Evolutionary conservation across 1,140 invertebrate species (phyloP), one percentile per base, ranked within the genome.

Genomic region (Panonychus citri): DNA sequence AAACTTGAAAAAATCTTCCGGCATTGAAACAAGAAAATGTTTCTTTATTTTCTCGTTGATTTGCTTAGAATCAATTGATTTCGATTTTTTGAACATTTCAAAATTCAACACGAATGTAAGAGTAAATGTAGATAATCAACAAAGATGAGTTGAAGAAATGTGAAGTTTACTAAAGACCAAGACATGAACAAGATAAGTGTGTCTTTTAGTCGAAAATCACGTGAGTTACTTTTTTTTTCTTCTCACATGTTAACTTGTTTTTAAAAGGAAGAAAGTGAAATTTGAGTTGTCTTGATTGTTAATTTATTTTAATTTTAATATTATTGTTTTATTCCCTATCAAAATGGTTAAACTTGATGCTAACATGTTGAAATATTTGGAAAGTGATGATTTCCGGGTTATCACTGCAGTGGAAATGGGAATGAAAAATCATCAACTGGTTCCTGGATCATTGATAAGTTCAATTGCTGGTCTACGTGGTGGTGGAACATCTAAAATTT

Each of bases 371-470:
- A 77, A 87, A n/a, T 95, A 96, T 72, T 71, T 97, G 58, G 79
- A 78, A 0, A 70, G 71, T 27, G 90, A 96, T 68, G 87, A 97
- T 68, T 95, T 96, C 71, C 76, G 91, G 58, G 84, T 95, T 21
- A 71, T 97, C 17, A 90, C 85, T 60, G 85, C 89, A 17, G 86
- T 98, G 69, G 93, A 98, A 76, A 96, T 97, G 91, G 93, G 93
- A 12, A 95, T 97, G 89, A 95, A 94, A 68, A 99, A 99, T 68
- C 94, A 99, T 66, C 93, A 98, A 70, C 69, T 97, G 3, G 93
- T 98, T 3, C 90, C 93, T 2, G 78, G 77, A 3, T 73, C 81
- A 1, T 70, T 99, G 21, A 80, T 86, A 15, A 85, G 89, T 28
- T 81, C 83, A n/a, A 94, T 99, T 66, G 90, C 94, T 30, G 85